These are phyloP conservation scores for Anomalospiza imberbis DNA, from an alignment of 2,797 vertebrate species.

Conservation along the genomic window DNA sequence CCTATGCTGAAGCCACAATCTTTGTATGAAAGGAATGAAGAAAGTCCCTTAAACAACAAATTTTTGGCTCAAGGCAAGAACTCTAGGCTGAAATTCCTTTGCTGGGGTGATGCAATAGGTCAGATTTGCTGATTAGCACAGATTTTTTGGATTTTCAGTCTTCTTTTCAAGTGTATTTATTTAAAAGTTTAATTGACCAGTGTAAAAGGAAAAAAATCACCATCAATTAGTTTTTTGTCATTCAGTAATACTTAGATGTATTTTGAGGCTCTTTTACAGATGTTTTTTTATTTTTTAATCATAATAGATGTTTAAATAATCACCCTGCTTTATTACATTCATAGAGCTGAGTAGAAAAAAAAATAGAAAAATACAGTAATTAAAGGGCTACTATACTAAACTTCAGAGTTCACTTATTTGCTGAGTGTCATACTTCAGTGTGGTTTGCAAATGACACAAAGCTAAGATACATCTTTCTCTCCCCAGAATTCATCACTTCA, in stretches of 20 bases:
- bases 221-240: background rate
- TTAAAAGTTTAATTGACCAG: background rate
- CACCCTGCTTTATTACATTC: background rate
- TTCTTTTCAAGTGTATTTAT: background rate
- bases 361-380: background rate
- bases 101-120: background rate
- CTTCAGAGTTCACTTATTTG: background rate
- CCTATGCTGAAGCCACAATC: background rate
- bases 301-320: background rate
- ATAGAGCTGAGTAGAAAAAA: background rate
- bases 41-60: background rate
- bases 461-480: background rate
- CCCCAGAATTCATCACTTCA: slow-evolving; percentile 3
- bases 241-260: background rate
- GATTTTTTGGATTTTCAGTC: background rate
- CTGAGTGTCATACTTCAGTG: background rate
- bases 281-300: background rate
- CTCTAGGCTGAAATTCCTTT: slow-evolving; percentile 8
- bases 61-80: slow-evolving; percentile 11
- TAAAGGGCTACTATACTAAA: background rate
- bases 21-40: background rate
- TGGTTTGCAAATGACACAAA: background rate
- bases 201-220: background rate
- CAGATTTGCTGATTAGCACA: slow-evolving; percentile 8
- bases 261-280: background rate